Base-by-base conservation (phyloP, 1,140 invertebrate genomes). In the Lordiphosa mommai region DNA sequence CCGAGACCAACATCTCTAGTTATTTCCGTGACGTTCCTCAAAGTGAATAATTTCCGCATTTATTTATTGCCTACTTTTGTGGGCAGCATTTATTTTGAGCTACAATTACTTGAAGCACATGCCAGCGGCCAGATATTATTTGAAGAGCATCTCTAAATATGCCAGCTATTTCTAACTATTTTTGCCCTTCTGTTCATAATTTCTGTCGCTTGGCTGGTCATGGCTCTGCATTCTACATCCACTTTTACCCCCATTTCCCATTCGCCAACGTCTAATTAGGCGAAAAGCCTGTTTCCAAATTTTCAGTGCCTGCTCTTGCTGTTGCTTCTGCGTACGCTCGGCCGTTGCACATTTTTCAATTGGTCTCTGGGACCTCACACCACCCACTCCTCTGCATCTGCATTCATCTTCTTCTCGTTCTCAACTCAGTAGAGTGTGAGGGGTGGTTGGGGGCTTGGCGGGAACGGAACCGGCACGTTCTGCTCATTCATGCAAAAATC, bases 401-500 rank as follows among this genome's bases (percentile, higher is more conserved):
- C 76, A 79, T 79, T 58, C 76, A 82, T 82, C 68, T 82, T 84
- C 58, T 71, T 64, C 56, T 52, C 49, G 51, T 43, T 53, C 57
- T 69, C 20, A 13, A 16, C 47, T 8, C 20, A 33, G 32, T 50
- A 7, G 17, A 10, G 20, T 20, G 20, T 7, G 6, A 2, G 40
- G 8, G 9, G 6, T 9, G 49, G 47, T 20, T 12, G 27, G 17
- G n/a, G 27, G 27, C 17, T 34, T 10, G 48, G 36, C 43, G 4
- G 63, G 64, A 65, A 52, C 63, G 63, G 44, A 44, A 67, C 43
- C 63, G 59, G 72, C 77, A 84, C 76, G 76, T 82, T 64, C 77
- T 67, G 77, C 72, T 82, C 76, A 82, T 82, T 82, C 76, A 82
- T 82, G 76, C 76, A 82, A 82, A 82, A 82, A 82, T 82, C 76